Conservation (phyloP, 2,797 vertebrate genomes). For the Tiaroga cobitis region DNA sequence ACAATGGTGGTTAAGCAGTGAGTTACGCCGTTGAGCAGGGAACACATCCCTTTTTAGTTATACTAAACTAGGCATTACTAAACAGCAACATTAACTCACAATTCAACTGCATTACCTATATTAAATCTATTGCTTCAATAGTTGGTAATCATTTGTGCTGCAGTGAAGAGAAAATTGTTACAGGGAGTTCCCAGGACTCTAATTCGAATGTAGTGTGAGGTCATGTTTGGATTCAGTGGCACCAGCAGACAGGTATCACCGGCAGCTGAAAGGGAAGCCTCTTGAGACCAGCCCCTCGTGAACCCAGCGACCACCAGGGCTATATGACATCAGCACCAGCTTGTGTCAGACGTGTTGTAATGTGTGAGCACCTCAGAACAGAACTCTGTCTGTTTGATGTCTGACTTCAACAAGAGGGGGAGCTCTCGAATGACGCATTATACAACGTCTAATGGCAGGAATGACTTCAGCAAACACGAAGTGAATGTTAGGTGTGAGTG, state of each 20-base stretch:
- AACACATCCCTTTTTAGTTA: not conserved
- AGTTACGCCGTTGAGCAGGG: not conserved
- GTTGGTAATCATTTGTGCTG: conserved; percentile 1
- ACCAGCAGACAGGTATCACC: conserved; percentile 54
- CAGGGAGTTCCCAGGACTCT: conserved; percentile 41
- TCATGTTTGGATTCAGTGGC: conserved; percentile 50
- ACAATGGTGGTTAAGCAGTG: not conserved
- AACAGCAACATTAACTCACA: not conserved
- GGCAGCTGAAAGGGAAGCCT: conserved; percentile 22
- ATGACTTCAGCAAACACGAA: conserved; percentile 32
- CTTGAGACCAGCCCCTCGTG: conserved; percentile 26
- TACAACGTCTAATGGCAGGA: not conserved
- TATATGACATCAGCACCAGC: conserved; percentile 47
- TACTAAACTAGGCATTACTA: not conserved
- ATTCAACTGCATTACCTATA: not conserved
- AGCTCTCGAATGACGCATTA: conserved; percentile 29
- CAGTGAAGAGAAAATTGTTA: conserved; percentile 15
- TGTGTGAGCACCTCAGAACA: conserved; percentile 26
- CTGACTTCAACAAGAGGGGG: conserved; percentile 43
- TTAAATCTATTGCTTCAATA: not conserved
- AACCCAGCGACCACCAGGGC: conserved; percentile 32
- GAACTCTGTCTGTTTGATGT: conserved; percentile 43
- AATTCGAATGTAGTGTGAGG: conserved; percentile 44
- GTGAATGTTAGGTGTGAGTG: not conserved
- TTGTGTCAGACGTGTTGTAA: conserved; percentile 20